phyloP scores from a whole-genome alignment of 2,113 vertebrate genomes.

The Aviceda subcristata region DNA sequence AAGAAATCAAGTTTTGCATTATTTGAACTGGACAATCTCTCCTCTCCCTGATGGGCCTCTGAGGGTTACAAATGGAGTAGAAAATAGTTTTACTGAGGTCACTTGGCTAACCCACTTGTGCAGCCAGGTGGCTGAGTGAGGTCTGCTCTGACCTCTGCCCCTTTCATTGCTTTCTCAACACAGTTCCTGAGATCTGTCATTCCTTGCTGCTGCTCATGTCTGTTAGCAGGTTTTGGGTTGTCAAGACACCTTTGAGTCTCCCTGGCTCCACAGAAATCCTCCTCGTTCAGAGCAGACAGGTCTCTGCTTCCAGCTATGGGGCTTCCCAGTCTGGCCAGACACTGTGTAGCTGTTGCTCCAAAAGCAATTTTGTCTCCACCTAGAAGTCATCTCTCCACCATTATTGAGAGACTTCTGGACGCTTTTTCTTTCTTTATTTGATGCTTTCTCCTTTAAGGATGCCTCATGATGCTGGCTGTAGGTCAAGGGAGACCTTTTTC shows the following conservation, averaged over 20 bases:
- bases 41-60: slow-evolving; percentile 18
- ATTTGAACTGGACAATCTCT: slow-evolving; percentile 54
- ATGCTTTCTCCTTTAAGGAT: background rate
- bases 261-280: background rate
- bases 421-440: background rate
- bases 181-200: slow-evolving; percentile 4
- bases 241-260: slow-evolving; percentile 5
- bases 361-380: background rate
- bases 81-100: slow-evolving; percentile 55
- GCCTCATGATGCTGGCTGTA: background rate
- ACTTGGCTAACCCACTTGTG: slow-evolving; percentile 41
- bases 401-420: background rate
- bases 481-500: background rate
- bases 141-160: slow-evolving; percentile 38
- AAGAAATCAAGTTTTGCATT: slow-evolving; percentile 42
- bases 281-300: background rate
- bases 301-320: background rate
- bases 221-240: background rate
- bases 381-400: background rate
- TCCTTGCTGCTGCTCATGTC: background rate
- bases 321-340: background rate
- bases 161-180: slow-evolving; percentile 43
- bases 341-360: background rate
- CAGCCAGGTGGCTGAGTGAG: slow-evolving; percentile 53
- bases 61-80: slow-evolving; percentile 44